These are phyloP conservation scores for Chinchilla lanigera DNA, from an alignment of 2,113 vertebrate species.

Conservation along the genomic window DNA sequence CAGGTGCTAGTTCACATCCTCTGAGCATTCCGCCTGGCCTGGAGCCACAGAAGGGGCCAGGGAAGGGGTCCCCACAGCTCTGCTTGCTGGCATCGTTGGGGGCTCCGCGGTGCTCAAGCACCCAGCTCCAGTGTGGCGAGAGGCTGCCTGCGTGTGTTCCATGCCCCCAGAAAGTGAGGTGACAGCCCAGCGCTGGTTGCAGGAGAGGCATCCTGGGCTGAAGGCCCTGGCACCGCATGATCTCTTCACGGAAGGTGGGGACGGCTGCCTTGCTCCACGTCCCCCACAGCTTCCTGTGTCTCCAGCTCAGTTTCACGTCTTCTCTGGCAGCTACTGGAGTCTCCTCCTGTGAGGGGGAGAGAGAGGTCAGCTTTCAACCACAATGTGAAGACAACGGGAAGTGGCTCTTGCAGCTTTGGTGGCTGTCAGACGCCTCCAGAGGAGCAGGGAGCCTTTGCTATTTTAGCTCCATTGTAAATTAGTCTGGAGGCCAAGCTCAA, in stretches of 20 bases:
- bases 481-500: background rate
- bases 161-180: accelerated
- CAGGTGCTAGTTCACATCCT: background rate
- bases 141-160: background rate
- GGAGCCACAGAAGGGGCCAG: background rate
- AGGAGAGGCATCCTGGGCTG: accelerated
- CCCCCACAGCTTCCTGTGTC: accelerated
- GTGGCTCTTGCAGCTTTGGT: background rate
- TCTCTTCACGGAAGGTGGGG: accelerated
- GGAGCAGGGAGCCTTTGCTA: background rate
- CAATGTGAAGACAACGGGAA: background rate
- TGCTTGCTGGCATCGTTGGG: background rate
- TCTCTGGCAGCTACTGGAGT: background rate
- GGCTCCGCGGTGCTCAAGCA: accelerated
- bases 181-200: accelerated
- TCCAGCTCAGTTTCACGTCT: accelerated
- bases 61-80: accelerated
- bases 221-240: background rate
- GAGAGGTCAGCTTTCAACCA: background rate
- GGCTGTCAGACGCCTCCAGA: background rate
- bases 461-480: background rate
- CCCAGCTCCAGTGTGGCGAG: background rate
- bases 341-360: background rate
- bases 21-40: background rate
- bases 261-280: accelerated